Evolutionary conservation across 2,113 vertebrate genomes (phyloP), one percentile per base, ranked within the genome.

Genomic region (Cranoglanis bouderius): DNA sequence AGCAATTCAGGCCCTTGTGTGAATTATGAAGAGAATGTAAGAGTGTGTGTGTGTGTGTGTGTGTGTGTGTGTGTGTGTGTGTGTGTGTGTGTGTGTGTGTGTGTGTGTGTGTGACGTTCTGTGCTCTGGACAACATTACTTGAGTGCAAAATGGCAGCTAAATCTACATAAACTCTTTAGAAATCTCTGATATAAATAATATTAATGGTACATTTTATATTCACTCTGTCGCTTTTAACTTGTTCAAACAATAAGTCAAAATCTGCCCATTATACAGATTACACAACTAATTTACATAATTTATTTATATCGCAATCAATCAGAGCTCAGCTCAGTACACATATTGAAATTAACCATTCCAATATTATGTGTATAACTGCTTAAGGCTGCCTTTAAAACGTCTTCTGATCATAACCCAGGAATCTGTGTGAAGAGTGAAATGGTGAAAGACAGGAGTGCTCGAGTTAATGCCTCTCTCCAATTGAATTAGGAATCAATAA

Each of bases 401-500:
- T 61, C 77, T 57, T 51, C 24, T 40, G 75, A 29, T n/a, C 84
- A 51, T 85, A 9, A 35, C 29, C 14, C 83, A 29, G 21, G 35
- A 35, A 35, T 24, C n/a, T 13, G 46, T 35, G 12, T 13, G 8
- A 53, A 32, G 12, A 38, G 29, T 24, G 18, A 35, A 32, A 26
- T 38, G 35, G 43, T 51, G 29, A 24, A 49, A 40, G 12, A 35
- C 49, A 55, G 32, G 61, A 70, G 46, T 14, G 18, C n/a, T 63
- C 4, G 8, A 59, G 40, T 26, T 35, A 21, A 49, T 88, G 46
- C 24, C 12, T 57, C 63, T n/a, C 2, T 55, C 38, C 59, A 38
- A 53, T 65, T 59, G 49, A 84, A 70, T 86, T 83, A 86, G 4
- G 24, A 70, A 72, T 83, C 80, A 86, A 46, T 90, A 26, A 53